Percentiles rank a stretch among this genome's conserved stretches.
These are phyloP conservation scores for Bergia sp. DNA, from an alignment of 92 coral and sea anemone species.

Conservation along the genomic window DNA sequence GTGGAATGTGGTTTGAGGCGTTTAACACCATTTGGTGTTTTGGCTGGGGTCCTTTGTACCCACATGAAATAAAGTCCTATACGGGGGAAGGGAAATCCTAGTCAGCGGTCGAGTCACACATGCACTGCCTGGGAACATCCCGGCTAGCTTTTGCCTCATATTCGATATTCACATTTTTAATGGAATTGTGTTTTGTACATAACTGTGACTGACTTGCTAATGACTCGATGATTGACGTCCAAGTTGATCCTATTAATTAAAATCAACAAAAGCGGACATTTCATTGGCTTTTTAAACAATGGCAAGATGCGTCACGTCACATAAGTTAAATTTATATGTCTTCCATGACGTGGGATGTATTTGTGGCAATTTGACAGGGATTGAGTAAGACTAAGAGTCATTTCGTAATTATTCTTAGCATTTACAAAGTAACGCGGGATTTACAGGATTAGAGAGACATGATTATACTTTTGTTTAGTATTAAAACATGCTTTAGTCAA, in stretches of 20 bases:
- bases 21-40: slow-evolving; percentile 39
- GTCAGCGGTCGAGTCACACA: slow-evolving; percentile 24
- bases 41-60: slow-evolving; percentile 5
- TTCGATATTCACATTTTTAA: slow-evolving; percentile 68
- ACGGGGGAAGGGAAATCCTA: not conserved
- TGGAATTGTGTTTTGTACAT: slow-evolving; percentile 78
- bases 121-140: slow-evolving; percentile 43
- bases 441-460: not conserved
- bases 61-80: not conserved
- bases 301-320: slow-evolving; percentile 69
- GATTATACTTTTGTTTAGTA: not conserved
- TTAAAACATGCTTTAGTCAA: not conserved
- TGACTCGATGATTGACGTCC: slow-evolving; percentile 90
- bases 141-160: slow-evolving; percentile 54
- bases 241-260: slow-evolving; percentile 89
- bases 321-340: slow-evolving; percentile 40
- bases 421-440: not conserved
- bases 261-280: slow-evolving; percentile 63
- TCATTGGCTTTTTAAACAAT: slow-evolving; percentile 74
- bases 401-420: slow-evolving; percentile 5
- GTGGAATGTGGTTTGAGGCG: slow-evolving; percentile 23
- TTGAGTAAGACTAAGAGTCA: slow-evolving; percentile 24
- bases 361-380: slow-evolving; percentile 19
- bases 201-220: slow-evolving; percentile 92
- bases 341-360: slow-evolving; percentile 38